A percentile compares a stretch with the other conserved stretches of the same genome.
Evolutionary conservation across 2,888 invertebrate genomes (phyloP).

Genomic region (Apotomis betuletana): DNA sequence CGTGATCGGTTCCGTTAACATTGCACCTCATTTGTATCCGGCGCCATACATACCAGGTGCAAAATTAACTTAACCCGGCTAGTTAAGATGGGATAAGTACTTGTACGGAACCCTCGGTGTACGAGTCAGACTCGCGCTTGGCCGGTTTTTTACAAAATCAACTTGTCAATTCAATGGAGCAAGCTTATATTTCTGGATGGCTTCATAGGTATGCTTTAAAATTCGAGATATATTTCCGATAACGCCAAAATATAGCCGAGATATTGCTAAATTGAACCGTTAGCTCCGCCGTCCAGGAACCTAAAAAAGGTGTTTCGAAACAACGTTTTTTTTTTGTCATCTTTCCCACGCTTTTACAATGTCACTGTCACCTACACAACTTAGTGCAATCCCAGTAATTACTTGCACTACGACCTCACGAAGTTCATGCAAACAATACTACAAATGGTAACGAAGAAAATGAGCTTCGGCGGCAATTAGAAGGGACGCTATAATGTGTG

Average conservation of each 20-base stretch:
- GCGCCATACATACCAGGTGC: too few species aligned
- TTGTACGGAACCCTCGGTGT: too few species aligned
- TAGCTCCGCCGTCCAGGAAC: too few species aligned
- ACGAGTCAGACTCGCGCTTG: too few species aligned
- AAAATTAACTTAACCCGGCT: too few species aligned
- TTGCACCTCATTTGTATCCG: too few species aligned
- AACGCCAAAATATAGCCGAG: too few species aligned
- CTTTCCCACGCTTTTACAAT: constrained; percentile 25
- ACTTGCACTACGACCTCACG: constrained; percentile 28
- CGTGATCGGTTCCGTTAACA: too few species aligned
- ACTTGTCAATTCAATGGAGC: too few species aligned
- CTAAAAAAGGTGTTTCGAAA: neutral
- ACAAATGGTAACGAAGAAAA: constrained; percentile 44
- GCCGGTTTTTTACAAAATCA: too few species aligned
- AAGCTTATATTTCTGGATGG: too few species aligned
- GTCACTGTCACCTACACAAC: constrained; percentile 25
- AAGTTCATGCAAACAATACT: constrained; percentile 23
- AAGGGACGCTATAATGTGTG: constrained; percentile 56
- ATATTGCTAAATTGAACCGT: neutral
- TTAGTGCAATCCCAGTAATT: constrained; percentile 25
- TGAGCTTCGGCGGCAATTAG: constrained; percentile 64
- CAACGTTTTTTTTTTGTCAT: neutral
- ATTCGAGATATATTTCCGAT: neutral
- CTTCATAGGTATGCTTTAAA: neutral
- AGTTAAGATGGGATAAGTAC: too few species aligned